Conservation (phyloP, 2,797 vertebrate species). For the Carcharodon carcharias region DNA sequence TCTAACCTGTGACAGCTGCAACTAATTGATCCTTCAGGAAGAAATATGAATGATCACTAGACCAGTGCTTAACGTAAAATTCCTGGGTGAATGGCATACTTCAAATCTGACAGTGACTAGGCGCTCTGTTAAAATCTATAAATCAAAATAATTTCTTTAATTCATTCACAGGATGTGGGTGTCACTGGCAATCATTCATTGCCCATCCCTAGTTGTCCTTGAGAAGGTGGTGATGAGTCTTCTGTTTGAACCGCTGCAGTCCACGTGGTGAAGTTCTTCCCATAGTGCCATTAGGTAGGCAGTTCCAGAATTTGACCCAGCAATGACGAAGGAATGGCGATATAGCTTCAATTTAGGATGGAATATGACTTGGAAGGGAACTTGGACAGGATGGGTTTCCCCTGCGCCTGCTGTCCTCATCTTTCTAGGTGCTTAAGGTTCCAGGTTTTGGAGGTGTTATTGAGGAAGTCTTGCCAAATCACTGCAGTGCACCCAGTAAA, state of each 20-base stretch:
- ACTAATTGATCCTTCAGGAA: conserved; percentile 24
- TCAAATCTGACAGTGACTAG: background rate
- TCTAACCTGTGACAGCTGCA: background rate
- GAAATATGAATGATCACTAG: conserved; percentile 22
- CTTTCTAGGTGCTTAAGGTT: no score
- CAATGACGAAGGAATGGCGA: no score
- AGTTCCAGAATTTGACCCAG: background rate
- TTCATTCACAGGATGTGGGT: background rate
- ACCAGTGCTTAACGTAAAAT: conserved; percentile 15
- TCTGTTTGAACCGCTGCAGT: background rate
- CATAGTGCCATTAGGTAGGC: background rate
- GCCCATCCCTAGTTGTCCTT: background rate
- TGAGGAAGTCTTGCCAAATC: no score
- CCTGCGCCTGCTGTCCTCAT: background rate
- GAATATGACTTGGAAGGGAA: no score
- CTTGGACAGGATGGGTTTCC: background rate
- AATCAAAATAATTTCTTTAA: background rate
- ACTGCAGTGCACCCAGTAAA: no score
- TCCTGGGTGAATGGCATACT: background rate
- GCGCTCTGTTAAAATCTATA: background rate
- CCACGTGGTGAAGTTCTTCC: background rate
- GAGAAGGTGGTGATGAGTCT: background rate
- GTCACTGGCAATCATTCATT: background rate
- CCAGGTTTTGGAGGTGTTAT: no score
- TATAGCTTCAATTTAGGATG: background rate